Conservation (phyloP, 2,888 invertebrate genomes). For the Torymus tubicola region DNA sequence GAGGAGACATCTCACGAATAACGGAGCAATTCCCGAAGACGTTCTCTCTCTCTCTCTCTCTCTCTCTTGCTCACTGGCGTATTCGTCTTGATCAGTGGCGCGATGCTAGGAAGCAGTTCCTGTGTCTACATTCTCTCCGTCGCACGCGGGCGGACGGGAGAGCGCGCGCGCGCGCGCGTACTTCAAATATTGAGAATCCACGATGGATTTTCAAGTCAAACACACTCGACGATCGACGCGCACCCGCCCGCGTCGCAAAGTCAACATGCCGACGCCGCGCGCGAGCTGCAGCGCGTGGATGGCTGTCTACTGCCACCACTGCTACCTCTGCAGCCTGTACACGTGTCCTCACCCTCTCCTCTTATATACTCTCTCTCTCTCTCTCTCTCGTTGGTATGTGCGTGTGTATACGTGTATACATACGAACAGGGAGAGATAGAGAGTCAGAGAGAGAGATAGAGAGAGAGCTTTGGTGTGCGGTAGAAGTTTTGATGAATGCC, state of each 20-base stretch:
- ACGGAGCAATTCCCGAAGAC: constrained; percentile 9
- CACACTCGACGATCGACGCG: constrained; percentile 52
- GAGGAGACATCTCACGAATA: background rate
- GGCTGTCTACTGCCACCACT: too few species aligned
- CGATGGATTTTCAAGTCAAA: constrained; percentile 58
- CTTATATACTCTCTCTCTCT: too few species aligned
- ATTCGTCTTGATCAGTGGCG: constrained; percentile 35
- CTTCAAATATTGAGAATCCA: constrained; percentile 55
- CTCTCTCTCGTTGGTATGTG: too few species aligned
- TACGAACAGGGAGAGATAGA: too few species aligned
- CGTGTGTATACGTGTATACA: too few species aligned
- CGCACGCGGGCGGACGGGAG: background rate
- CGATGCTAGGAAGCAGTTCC: background rate
- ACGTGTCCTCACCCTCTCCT: too few species aligned
- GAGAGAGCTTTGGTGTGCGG: too few species aligned
- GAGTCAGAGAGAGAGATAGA: too few species aligned
- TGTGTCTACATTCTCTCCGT: background rate
- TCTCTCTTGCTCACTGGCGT: background rate
- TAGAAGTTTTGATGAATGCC: too few species aligned
- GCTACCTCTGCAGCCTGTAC: too few species aligned
- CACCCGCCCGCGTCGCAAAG: constrained; percentile 26
- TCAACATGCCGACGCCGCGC: constrained; percentile 35
- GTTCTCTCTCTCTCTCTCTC: background rate
- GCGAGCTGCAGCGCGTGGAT: too few species aligned
- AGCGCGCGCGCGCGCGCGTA: background rate